Percentiles rank a stretch among this genome's conserved stretches.
Conservation (phyloP, 2,113 vertebrate species). For the Lates calcarifer region DNA sequence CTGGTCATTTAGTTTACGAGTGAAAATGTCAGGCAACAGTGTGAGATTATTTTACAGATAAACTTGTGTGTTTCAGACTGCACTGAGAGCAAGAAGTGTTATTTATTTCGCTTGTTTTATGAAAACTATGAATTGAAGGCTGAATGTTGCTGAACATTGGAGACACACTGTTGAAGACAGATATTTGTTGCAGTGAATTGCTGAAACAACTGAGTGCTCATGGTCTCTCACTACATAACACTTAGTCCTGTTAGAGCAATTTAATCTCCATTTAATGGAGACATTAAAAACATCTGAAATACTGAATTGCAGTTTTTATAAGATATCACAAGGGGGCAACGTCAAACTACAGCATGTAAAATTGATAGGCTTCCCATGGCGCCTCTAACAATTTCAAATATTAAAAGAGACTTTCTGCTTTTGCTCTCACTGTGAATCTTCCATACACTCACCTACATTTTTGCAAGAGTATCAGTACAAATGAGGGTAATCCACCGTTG, state of each 20-base stretch:
- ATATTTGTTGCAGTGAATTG: neutral
- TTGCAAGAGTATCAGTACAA: slow-evolving; percentile 3
- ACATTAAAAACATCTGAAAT: slow-evolving; percentile 29
- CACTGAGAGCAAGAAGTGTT: neutral
- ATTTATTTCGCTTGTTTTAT: neutral
- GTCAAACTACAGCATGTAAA: slow-evolving; percentile 58
- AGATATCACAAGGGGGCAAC: slow-evolving; percentile 79
- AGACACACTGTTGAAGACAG: neutral
- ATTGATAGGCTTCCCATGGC: slow-evolving; percentile 16
- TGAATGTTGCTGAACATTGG: neutral
- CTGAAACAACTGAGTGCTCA: slow-evolving; percentile 11
- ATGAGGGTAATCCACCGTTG: slow-evolving; percentile 18
- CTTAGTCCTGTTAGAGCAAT: neutral
- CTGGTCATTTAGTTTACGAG: neutral
- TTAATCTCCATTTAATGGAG: slow-evolving; percentile 16
- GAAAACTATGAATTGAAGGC: neutral
- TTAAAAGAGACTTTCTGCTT: slow-evolving; percentile 20
- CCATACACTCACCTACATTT: slow-evolving; percentile 4
- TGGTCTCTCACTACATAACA: neutral
- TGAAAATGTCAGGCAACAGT: neutral
- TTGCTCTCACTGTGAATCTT: neutral
- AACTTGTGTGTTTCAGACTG: neutral
- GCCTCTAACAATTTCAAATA: slow-evolving; percentile 27
- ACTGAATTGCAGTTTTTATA: slow-evolving; percentile 69
- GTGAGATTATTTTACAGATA: neutral